Percentiles rank a stretch among this genome's conserved stretches.
These are phyloP conservation scores for Acanthosepion pharaonis DNA, from an alignment of 2,888 invertebrate genomes.

Conservation along the genomic window DNA sequence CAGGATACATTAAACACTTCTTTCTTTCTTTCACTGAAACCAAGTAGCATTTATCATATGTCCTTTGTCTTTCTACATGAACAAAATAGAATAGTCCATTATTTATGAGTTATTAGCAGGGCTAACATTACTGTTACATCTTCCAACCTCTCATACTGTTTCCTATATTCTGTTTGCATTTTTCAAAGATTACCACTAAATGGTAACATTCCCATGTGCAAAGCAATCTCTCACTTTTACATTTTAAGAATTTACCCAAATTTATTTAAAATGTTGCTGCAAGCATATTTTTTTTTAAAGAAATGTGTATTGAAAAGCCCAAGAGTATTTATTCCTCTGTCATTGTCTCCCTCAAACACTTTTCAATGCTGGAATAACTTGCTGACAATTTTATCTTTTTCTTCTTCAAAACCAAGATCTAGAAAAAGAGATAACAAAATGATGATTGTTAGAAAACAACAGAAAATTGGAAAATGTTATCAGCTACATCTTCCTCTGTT, in stretches of 20 bases:
- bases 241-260: background rate
- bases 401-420: background rate
- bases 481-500: constrained; percentile 15
- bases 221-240: background rate
- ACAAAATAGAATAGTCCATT: too few relatives aligned
- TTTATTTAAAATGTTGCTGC: background rate
- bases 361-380: background rate
- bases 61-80: too few relatives aligned
- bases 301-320: constrained; percentile 12
- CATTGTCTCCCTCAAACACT: background rate
- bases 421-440: background rate
- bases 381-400: constrained; percentile 33
- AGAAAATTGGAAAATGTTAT: constrained; percentile 11
- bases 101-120: too few relatives aligned
- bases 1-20: too few relatives aligned
- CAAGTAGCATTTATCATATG: too few relatives aligned
- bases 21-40: too few relatives aligned
- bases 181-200: background rate
- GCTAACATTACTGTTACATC: background rate
- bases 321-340: background rate
- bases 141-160: background rate
- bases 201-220: background rate
- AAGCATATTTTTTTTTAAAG: background rate
- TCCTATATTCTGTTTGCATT: background rate
- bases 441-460: constrained; percentile 6